Percentiles rank a stretch among this genome's conserved stretches.
phyloP scores from a whole-genome alignment of 2,888 invertebrate genomes.

The Unio delphinus region DNA sequence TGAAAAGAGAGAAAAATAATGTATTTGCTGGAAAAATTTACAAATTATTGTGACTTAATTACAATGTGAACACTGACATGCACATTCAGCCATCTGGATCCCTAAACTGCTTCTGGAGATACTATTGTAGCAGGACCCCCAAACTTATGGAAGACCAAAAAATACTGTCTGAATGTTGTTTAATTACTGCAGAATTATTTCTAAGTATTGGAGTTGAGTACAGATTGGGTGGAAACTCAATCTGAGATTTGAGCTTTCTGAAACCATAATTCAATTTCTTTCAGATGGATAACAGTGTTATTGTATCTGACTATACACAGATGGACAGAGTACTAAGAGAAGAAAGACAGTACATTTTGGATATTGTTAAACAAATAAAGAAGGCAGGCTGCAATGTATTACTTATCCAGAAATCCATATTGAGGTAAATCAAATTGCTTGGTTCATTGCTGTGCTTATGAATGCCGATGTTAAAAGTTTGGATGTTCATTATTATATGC shows the following conservation, averaged over 20 bases:
- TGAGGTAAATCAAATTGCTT: constrained; percentile 75
- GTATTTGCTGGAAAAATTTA: no score
- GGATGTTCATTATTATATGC: no score
- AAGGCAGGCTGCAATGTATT: constrained; percentile 98
- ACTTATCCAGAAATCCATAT: constrained; percentile 87
- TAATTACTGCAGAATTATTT: neutral
- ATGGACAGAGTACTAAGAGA: constrained; percentile 99
- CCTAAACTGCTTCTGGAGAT: no score
- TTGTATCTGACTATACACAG: constrained; percentile 99
- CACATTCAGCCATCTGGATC: no score
- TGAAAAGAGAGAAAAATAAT: no score
- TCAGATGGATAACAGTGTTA: constrained; percentile 74
- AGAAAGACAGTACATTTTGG: constrained; percentile 96
- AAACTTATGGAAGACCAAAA: no score
- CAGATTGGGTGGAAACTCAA: neutral
- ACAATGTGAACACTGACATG: no score
- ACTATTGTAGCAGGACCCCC: no score
- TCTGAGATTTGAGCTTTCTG: neutral
- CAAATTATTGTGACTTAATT: no score
- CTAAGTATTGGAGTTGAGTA: neutral
- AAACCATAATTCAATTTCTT: neutral
- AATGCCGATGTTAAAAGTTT: no score
- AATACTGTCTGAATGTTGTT: neutral
- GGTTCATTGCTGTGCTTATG: no score
- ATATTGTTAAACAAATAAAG: constrained; percentile 99